Evolutionary conservation across 2,888 invertebrate species (phyloP).

Genomic region (Listrodromus nycthemerus): DNA sequence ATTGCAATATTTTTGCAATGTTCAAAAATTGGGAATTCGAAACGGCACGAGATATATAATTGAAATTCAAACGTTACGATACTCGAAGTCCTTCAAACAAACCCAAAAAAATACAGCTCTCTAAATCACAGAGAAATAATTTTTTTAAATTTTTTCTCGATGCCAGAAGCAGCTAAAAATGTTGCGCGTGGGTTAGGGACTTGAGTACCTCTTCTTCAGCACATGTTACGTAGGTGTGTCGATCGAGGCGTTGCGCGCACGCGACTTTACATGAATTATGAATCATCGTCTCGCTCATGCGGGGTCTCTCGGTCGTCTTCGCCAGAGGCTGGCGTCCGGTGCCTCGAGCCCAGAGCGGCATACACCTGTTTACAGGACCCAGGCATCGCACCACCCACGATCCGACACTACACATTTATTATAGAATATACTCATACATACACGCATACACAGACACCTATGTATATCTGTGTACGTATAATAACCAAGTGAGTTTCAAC

Average conservation of each 20-base stretch:
- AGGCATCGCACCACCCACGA: slow-evolving; percentile 73
- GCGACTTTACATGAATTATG: slow-evolving; percentile 74
- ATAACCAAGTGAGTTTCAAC: slow-evolving; percentile 18
- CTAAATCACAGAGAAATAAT: neutral
- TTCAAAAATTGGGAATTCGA: no score
- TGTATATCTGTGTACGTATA: neutral
- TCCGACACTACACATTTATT: slow-evolving; percentile 32
- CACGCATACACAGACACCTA: neutral
- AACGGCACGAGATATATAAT: neutral
- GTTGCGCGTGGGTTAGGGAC: neutral
- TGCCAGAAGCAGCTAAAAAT: neutral
- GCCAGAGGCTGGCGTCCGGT: slow-evolving; percentile 39
- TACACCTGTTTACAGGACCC: slow-evolving; percentile 77
- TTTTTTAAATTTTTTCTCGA: neutral
- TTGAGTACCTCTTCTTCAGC: slow-evolving; percentile 44
- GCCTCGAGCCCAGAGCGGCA: slow-evolving; percentile 28
- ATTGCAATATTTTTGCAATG: no score
- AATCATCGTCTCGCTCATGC: slow-evolving; percentile 53
- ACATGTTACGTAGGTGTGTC: slow-evolving; percentile 65
- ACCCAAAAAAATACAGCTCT: neutral
- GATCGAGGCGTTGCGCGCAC: slow-evolving; percentile 70
- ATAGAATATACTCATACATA: slow-evolving; percentile 1
- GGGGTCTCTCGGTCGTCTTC: slow-evolving; percentile 25
- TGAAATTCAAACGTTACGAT: neutral
- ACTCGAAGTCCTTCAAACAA: neutral